These are phyloP conservation scores for Nomada fabriciana DNA, from an alignment of 2,888 invertebrate genomes.

Conservation along the genomic window DNA sequence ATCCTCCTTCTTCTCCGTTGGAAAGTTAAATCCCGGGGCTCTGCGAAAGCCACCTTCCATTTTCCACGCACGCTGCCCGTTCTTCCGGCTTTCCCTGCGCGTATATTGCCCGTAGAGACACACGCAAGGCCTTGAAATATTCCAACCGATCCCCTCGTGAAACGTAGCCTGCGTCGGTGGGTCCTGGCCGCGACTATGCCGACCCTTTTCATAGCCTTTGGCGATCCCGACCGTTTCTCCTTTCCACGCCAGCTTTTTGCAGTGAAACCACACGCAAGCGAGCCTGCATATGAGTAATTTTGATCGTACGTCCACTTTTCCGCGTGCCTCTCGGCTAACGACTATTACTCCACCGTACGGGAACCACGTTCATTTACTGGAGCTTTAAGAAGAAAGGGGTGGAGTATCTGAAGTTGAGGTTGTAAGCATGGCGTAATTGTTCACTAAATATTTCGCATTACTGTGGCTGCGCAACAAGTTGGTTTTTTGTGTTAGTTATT, in stretches of 20 bases:
- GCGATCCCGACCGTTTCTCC: neutral
- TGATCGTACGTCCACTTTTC: constrained; percentile 11
- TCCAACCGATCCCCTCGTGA: constrained; percentile 57
- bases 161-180: constrained; percentile 53
- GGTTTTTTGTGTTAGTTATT: too few relatives aligned
- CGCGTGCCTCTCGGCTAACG: neutral
- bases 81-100: constrained; percentile 44
- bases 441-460: neutral
- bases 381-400: neutral
- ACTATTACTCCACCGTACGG: neutral
- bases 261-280: constrained; percentile 31
- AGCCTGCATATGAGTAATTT: constrained; percentile 37
- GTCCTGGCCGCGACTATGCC: constrained; percentile 17
- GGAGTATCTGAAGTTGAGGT: neutral
- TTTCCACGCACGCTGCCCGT: constrained; percentile 18
- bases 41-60: constrained; percentile 57
- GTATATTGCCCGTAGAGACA: constrained; percentile 30
- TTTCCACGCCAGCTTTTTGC: constrained; percentile 10
- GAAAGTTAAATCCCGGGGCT: constrained; percentile 77
- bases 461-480: too few relatives aligned
- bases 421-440: neutral
- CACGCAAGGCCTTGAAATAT: constrained; percentile 65
- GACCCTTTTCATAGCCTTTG: constrained; percentile 19
- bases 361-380: constrained; percentile 7
- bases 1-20: constrained; percentile 18